Evolutionary conservation across 1,140 invertebrate genomes (phyloP).

Genomic region (Megalopta genalis): DNA sequence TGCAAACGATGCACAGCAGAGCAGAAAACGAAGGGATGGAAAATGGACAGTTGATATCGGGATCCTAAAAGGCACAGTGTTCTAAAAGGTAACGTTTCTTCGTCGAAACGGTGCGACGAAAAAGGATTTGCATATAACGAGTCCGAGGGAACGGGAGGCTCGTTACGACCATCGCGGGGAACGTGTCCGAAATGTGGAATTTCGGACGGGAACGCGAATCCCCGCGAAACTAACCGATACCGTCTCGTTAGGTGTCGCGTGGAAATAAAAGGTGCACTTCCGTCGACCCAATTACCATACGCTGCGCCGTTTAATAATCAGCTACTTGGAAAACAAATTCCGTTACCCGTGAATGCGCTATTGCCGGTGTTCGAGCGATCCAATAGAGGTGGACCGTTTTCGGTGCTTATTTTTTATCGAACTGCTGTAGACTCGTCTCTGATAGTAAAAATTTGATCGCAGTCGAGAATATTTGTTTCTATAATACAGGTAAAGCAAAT

Average conservation of each 20-base stretch:
- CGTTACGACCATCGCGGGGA: not conserved
- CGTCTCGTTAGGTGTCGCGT: conserved; percentile 1
- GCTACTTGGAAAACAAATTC: not conserved
- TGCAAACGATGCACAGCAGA: no score
- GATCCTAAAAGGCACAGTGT: not conserved
- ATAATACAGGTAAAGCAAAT: no score
- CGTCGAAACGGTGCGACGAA: not conserved
- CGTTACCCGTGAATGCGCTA: not conserved
- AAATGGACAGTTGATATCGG: not conserved
- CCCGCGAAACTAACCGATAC: conserved; percentile 1
- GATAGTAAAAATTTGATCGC: no score
- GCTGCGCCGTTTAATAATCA: not conserved
- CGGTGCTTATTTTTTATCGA: no score
- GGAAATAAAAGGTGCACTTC: not conserved
- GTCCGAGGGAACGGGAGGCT: not conserved
- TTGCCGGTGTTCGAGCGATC: no score
- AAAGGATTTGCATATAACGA: conserved; percentile 16
- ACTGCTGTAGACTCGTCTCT: no score
- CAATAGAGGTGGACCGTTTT: no score
- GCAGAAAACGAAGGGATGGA: not conserved
- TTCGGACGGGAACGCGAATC: not conserved
- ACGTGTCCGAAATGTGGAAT: conserved; percentile 16
- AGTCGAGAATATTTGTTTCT: no score
- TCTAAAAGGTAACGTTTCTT: not conserved
- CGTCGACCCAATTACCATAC: conserved; percentile 11